Evolutionary conservation across 2,797 vertebrate genomes (phyloP).

Genomic region (Galaxias olidus): DNA sequence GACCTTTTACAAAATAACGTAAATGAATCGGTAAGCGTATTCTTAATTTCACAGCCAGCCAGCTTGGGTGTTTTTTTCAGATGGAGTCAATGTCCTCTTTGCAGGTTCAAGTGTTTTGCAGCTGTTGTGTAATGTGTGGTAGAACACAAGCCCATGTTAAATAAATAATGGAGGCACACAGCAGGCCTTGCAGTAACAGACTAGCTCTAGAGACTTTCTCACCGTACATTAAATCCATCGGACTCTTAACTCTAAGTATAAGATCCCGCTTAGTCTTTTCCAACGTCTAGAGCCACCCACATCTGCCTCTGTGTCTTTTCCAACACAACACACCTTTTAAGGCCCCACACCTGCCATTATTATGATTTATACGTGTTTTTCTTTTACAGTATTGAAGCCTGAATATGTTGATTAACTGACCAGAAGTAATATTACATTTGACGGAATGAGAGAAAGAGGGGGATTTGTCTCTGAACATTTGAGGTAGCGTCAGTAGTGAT

Average conservation of each 20-base stretch:
- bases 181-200: conserved; percentile 46
- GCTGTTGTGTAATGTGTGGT: conserved; percentile 52
- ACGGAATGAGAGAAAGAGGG: conserved; percentile 21
- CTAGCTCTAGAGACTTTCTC: conserved; percentile 49
- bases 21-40: conserved; percentile 54
- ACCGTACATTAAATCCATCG: conserved; percentile 47
- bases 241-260: conserved; percentile 30
- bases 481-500: conserved; percentile 22
- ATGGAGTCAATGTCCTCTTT: conserved; percentile 22
- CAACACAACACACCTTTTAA: background rate
- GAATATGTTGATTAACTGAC: conserved; percentile 7
- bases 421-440: conserved; percentile 26
- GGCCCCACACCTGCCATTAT: background rate
- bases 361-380: background rate
- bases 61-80: conserved; percentile 42
- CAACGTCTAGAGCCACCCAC: background rate
- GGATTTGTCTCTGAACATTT: conserved; percentile 22
- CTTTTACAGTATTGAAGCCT: conserved; percentile 4
- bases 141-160: conserved; percentile 57
- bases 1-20: conserved; percentile 53
- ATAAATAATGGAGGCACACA: conserved; percentile 63
- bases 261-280: background rate
- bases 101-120: conserved; percentile 48
- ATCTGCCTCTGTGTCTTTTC: conserved; percentile 13
- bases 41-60: conserved; percentile 56